Percentiles rank a stretch among this genome's conserved stretches.
Conservation (phyloP, 2,888 invertebrate species). For the Hecatera dysodea region DNA sequence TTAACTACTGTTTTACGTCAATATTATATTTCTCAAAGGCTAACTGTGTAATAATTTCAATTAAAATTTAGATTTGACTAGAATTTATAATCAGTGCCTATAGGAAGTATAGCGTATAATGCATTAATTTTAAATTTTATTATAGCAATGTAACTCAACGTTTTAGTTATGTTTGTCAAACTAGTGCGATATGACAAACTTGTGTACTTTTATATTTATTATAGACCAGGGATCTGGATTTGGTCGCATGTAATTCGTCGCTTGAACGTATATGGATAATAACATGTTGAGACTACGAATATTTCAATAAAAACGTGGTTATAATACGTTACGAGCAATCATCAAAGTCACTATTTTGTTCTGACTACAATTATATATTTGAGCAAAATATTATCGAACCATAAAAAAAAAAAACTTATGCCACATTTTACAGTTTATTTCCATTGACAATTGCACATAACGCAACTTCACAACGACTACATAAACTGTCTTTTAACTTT, state of each 20-base stretch:
- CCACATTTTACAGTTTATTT: constrained; percentile 35
- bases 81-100: constrained; percentile 85
- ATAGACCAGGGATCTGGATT: constrained; percentile 27
- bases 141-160: constrained; percentile 55
- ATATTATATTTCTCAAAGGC: constrained; percentile 74
- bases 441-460: constrained; percentile 60
- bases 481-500: constrained; percentile 70
- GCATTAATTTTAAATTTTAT: constrained; percentile 53
- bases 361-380: constrained; percentile 53
- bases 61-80: constrained; percentile 87
- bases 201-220: constrained; percentile 52
- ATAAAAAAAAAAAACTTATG: constrained; percentile 33
- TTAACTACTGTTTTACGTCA: constrained; percentile 67
- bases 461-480: constrained; percentile 57
- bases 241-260: constrained; percentile 44
- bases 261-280: constrained; percentile 18
- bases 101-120: constrained; percentile 70
- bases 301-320: constrained; percentile 39
- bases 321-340: constrained; percentile 57
- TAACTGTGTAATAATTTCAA: constrained; percentile 76
- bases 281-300: constrained; percentile 47
- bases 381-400: constrained; percentile 64
- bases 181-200: constrained; percentile 29
- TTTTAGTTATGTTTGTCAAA: constrained; percentile 28
- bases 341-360: constrained; percentile 51